Base-by-base conservation (phyloP, 2,113 vertebrate species). In the Nettapus auritus region DNA sequence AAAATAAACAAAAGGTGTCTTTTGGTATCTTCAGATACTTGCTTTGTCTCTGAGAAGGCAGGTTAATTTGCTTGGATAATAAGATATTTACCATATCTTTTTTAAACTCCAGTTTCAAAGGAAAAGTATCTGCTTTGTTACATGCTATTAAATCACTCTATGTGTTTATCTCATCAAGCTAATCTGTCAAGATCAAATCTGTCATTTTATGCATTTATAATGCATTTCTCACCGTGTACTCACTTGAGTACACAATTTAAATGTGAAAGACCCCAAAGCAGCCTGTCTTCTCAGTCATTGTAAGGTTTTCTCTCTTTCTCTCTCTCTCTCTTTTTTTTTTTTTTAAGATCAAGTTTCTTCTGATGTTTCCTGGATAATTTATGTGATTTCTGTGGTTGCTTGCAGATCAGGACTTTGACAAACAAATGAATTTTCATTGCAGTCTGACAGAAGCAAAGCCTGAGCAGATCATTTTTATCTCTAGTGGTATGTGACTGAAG, bases 191-290 rank as follows among this genome's bases (percentile, higher is more conserved):
- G 38, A 86, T 71, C 29, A 84, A 89, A 42, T 81, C 69, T 82
- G 59, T 80, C 22, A 67, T 64, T 77, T 84, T 82, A 83, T 67
- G 11, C 21, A 75, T 96, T 93, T 93, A 31, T 77, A 63, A 92
- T 90, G 8, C 7, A 18, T 81, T 63, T 92, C n/a, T 81, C 69
- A 59, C 52, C 34, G 71, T 34, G n/a, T n/a, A n/a, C n/a, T n/a
- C n/a, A n/a, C n/a, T n/a, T 7, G 10, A 84, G n/a, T 76, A 57
- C 52, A 57, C 73, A 84, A 28, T 13, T 94, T 59, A 78, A 94
- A 56, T 21, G 11, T 55, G 19, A 88, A 83, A 77, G 15, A 16
- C 38, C 13, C 12, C 22, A 76, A 79, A 89, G 26, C 13, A 67
- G 15, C 22, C 21, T 63, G 26, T 17, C 13, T 86, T 81, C 33